These are phyloP conservation scores for Cantharis nigra DNA, from an alignment of 2,888 invertebrate genomes.

Conservation along the genomic window DNA sequence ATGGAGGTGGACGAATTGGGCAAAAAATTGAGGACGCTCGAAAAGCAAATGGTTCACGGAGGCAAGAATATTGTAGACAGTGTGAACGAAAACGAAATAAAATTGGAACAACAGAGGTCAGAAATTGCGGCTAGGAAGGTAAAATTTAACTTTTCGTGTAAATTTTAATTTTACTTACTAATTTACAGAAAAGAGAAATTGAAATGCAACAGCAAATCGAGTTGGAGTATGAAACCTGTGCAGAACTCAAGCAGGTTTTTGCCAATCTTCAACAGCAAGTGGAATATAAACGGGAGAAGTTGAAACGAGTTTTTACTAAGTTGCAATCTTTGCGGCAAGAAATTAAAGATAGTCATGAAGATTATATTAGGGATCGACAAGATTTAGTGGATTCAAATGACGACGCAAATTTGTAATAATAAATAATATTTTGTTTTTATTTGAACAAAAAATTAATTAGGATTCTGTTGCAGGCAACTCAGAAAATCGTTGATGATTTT, in stretches of 20 bases:
- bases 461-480: slow-evolving; percentile 65
- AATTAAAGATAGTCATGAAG: slow-evolving; percentile 80
- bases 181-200: slow-evolving; percentile 64
- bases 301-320: slow-evolving; percentile 88
- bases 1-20: slow-evolving; percentile 76
- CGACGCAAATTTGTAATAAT: slow-evolving; percentile 74
- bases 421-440: background rate
- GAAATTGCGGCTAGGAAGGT: slow-evolving; percentile 91
- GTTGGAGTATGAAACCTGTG: slow-evolving; percentile 89
- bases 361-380: slow-evolving; percentile 88
- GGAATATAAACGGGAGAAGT: slow-evolving; percentile 91
- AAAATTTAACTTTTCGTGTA: slow-evolving; percentile 16
- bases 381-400: slow-evolving; percentile 91
- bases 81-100: slow-evolving; percentile 90
- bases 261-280: slow-evolving; percentile 94
- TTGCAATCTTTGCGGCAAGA: slow-evolving; percentile 76
- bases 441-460: background rate
- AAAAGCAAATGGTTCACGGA: slow-evolving; percentile 92
- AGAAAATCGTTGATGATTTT: slow-evolving; percentile 87
- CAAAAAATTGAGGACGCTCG: slow-evolving; percentile 80
- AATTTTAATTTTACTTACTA: background rate
- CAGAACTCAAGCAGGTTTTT: slow-evolving; percentile 89
- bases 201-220: slow-evolving; percentile 95
- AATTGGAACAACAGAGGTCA: slow-evolving; percentile 79
- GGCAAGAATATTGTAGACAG: slow-evolving; percentile 94